Base-by-base conservation (phyloP, 2,113 vertebrate species). In the Barnardius zonarius region DNA sequence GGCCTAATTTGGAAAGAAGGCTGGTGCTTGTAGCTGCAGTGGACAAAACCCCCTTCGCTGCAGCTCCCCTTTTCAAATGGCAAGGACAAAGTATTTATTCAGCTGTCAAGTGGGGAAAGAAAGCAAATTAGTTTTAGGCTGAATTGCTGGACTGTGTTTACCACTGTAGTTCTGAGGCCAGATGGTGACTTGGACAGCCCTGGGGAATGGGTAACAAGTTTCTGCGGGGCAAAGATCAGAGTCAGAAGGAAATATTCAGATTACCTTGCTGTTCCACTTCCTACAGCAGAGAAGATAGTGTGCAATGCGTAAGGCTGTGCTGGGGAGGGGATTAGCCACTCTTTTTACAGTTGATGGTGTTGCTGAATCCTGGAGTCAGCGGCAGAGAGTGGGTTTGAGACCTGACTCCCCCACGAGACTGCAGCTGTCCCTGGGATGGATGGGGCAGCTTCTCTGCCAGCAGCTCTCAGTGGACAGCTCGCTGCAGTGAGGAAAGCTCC, bases 41-140 rank as follows among this genome's bases (percentile, higher is more conserved):
- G 66, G 83, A 96, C 92, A 95, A 91, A 92, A 97, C 63, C 16
- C 11, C 51, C 63, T 94, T 87, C 30, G 9, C 83, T 86, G 90
- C 1, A 0, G 66, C 86, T 94, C 80, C 74, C 49, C 74, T 92
- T 95, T 96, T 95, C 88, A 96, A 92, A 93, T 62, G 69, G 62
- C 86, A 76, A 93, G 74, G 92, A 96, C 88, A 88, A 95, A 93
- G 88, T 96, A 96, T 96, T 97, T 96, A 96, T 97, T 97, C 96
- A 97, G 93, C 95, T 96, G 96, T 96, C 93, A 96, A 96, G 93
- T 92, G 62, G 91, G 74, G 70, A 96, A 96, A 97, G 92, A 95
- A 97, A 93, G 93, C 92, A 96, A 94, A 96, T 96, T 96, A 95
- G 90, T 89, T 95, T 96, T 94, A 95, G 86, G 80, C 91, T 95